Evolutionary conservation across 2,113 vertebrate species (phyloP).

Genomic region (Phainopepla nitens): DNA sequence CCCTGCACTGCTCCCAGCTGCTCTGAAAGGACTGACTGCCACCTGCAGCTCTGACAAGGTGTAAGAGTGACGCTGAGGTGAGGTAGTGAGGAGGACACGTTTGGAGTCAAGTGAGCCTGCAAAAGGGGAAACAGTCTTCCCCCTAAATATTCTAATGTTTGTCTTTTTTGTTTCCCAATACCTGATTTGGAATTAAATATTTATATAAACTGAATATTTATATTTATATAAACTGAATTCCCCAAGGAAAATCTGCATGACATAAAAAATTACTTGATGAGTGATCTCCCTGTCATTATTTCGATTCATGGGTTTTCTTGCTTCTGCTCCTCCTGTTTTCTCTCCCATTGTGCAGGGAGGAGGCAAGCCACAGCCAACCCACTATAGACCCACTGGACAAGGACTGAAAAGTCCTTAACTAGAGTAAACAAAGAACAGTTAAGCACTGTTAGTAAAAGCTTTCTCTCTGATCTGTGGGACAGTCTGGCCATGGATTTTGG

Average conservation of each 20-base stretch:
- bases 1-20: background rate
- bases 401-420: background rate
- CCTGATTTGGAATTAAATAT: background rate
- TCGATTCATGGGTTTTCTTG: background rate
- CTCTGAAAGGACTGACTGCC: background rate
- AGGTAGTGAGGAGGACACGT: background rate
- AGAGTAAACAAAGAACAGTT: background rate
- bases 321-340: background rate
- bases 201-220: background rate
- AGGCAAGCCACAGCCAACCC: accelerated
- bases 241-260: background rate
- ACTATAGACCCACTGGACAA: background rate
- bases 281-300: background rate
- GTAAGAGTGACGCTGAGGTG: background rate
- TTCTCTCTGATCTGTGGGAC: background rate
- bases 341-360: background rate
- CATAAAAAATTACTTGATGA: background rate
- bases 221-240: background rate
- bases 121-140: background rate
- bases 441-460: background rate
- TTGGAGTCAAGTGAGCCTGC: background rate
- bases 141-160: background rate
- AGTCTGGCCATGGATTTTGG: background rate
- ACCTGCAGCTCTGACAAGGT: background rate
- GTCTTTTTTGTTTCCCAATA: background rate